Base-by-base conservation (phyloP, 2,113 vertebrate species). In the Clinocottus analis region DNA sequence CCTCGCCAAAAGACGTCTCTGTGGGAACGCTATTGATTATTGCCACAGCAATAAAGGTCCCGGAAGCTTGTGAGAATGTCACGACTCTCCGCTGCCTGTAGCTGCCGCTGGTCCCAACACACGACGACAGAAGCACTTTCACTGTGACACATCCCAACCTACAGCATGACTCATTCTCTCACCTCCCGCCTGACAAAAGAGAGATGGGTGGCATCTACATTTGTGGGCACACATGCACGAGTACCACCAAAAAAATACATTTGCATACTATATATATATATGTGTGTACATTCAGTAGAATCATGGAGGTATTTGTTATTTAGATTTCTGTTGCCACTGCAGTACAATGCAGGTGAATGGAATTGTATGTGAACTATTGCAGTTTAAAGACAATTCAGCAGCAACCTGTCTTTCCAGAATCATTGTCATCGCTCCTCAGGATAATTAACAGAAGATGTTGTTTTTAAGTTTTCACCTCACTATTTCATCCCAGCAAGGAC, bases 1-100 rank as follows among this genome's bases (percentile, higher is more conserved):
- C 79, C 81, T 85, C 89, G 90, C 90, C 89, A 84, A 91, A 90
- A 91, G 90, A 91, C 74, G 88, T 91, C 91, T 93, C 90, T 80
- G 87, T 93, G 92, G 92, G 89, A 91, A 91, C 68, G 23, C 84
- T 93, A 93, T 94, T 93, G 94, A 94, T 94, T 93, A 93, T 93
- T 47, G 88, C 90, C 87, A 77, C 85, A 63, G 88, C 92, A 89
- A 90, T 93, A 92, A 93, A 94, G 92, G 91, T 93, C 91, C 91
- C 70, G 60, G 86, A 91, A 90, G 91, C 86, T 85, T 82, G 85
- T 85, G 89, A 92, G 92, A 93, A 92, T 93, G 92, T 92, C 91
- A 94, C 70, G 76, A 89, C 89, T 92, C 87, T 86, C 3, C 27
- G 75, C 82, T 88, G 87, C 72, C 81, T 29, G 5, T 45, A 74